Conservation (phyloP, 2,888 invertebrate species). For the Amaurobius ferox region DNA sequence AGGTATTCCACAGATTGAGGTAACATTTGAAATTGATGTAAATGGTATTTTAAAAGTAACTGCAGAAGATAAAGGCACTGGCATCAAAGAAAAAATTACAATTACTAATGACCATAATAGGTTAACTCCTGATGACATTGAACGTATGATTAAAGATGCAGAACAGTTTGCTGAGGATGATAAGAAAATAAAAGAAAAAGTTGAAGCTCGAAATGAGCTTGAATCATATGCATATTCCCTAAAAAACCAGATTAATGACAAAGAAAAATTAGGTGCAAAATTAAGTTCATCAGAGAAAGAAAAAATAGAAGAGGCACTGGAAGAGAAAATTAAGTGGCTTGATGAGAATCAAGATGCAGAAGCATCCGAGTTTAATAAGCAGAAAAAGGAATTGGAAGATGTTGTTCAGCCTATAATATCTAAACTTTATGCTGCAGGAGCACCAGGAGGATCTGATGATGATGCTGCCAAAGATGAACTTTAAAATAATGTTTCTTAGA, state of each 20-base stretch:
- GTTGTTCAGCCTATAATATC: constrained; percentile 98
- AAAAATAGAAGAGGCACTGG: constrained; percentile 95
- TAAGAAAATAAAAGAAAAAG: constrained; percentile 95
- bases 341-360: constrained; percentile 96
- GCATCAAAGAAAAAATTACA: constrained; percentile 98
- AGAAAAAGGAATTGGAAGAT: constrained; percentile 95
- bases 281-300: constrained; percentile 91
- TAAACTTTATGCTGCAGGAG: constrained; percentile 92
- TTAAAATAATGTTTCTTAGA: constrained; percentile 35
- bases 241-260: constrained; percentile 97
- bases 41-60: constrained; percentile 92
- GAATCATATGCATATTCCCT: constrained; percentile 98
- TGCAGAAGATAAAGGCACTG: constrained; percentile 99
- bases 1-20: constrained; percentile 95
- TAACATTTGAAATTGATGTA: constrained; percentile 95
- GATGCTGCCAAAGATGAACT: constrained; percentile 81
- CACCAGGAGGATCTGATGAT: constrained; percentile 83
- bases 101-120: constrained; percentile 99
- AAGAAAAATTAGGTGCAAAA: constrained; percentile 97
- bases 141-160: constrained; percentile 99
- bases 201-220: constrained; percentile 96
- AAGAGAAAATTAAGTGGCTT: constrained; percentile 98
- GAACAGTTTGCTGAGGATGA: constrained; percentile 99
- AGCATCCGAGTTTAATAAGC: constrained; percentile 92
- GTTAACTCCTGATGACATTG: constrained; percentile 97